Evolutionary conservation across 30 jellyfish, hydroid and myxozoan genomes (phyloP).

Genomic region (Sanderia malayensis): DNA sequence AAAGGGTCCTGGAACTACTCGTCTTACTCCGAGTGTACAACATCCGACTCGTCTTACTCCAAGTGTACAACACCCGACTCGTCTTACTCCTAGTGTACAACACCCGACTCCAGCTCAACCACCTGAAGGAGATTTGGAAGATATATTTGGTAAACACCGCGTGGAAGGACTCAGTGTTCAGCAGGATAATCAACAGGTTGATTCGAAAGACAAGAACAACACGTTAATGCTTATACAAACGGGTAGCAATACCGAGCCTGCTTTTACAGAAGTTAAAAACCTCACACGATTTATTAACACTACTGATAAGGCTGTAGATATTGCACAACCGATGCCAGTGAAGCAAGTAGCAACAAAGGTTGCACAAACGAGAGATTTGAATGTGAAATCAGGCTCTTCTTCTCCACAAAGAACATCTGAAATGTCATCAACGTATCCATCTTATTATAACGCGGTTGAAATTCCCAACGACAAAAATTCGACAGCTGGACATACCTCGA

Average conservation of each 20-base stretch:
- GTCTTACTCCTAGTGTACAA: too few relatives aligned
- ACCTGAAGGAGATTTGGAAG: not conserved
- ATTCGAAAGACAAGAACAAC: not conserved
- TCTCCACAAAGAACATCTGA: too few relatives aligned
- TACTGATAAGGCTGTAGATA: not conserved
- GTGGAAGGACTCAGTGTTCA: slow-evolving; percentile 29
- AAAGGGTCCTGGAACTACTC: too few relatives aligned
- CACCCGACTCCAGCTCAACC: not conserved
- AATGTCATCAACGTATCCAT: too few relatives aligned
- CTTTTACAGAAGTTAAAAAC: not conserved
- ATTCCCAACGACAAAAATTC: too few relatives aligned
- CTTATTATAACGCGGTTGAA: too few relatives aligned
- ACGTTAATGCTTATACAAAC: slow-evolving; percentile 54
- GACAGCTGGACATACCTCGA: not conserved
- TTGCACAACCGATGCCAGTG: not conserved
- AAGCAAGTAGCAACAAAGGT: not conserved
- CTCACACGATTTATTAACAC: not conserved
- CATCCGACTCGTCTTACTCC: too few relatives aligned
- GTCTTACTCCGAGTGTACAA: too few relatives aligned
- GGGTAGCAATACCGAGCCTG: slow-evolving; percentile 34
- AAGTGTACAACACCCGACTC: too few relatives aligned
- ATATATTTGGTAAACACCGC: slow-evolving; percentile 48
- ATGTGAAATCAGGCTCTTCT: too few relatives aligned
- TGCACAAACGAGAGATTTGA: slow-evolving; percentile 40
- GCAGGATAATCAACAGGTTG: not conserved